Base-by-base conservation (phyloP, 53 echinoderm and acorn worm species). In the Actinopyga echinites region DNA sequence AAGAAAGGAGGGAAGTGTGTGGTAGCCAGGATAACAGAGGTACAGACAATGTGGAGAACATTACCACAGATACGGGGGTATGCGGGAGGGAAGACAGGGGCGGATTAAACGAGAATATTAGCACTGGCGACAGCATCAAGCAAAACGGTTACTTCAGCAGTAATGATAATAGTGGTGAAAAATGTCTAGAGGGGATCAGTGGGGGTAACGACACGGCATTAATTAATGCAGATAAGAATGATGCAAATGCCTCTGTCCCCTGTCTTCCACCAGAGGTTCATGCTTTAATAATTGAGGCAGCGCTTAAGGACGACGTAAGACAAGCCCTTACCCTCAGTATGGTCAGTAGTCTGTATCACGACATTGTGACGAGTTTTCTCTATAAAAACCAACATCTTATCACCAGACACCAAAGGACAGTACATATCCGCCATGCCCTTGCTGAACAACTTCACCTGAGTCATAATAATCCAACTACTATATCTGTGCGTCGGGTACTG, bases 401-500 rank as follows among this genome's bases (percentile, higher is more conserved):
- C 55, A 54, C 55, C 55, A 54, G 55, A 54, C 19, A 12, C 55
- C 55, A 54, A 19, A 54, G 55, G 55, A 54, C 55, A 19, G 55
- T 54, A 54, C 55, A 54, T 54, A 54, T 54, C 19, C 55, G 55
- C 19, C 19, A 54, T 54, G 55, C 10, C 10, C 55, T 54, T 19
- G 55, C 55, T 54, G 55, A 54, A 19, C 55, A 54, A 19, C 19
- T 54, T 12, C 11, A 54, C 19, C 55, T 54, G 11, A 54, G 19
- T 12, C 55, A 54, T 54, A 19, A 19, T 19, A 54, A 19, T 19
- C n/a, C n/a, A n/a, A 13, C 68, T 21, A 31, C 68, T 30, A 33
- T 67, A 67, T 67, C 68, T 67, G 68, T 67, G 36, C 68, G 68
- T 67, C 68, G 68, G 32, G 1, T 67, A 30, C 32, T 67, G 28